phyloP scores from a whole-genome alignment of 2,113 vertebrate species.

The Atlantisia rogersi region DNA sequence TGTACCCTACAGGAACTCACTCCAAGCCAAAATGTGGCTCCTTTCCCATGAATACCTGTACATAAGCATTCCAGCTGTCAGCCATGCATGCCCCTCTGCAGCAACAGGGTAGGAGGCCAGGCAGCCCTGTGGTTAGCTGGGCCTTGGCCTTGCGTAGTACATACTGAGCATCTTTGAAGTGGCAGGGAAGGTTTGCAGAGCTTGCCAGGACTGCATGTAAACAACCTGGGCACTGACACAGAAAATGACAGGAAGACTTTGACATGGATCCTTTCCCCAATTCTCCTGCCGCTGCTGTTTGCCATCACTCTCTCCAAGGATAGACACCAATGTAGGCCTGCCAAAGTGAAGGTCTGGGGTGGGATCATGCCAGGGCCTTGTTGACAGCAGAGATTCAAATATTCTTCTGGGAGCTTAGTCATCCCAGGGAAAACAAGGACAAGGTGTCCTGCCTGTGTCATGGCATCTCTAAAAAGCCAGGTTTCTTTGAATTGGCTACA shows the following conservation, averaged over 20 bases:
- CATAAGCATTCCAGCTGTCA: background rate
- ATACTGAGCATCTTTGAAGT: background rate
- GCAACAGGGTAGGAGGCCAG: background rate
- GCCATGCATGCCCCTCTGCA: background rate
- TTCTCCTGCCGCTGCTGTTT: background rate
- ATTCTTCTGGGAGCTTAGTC: background rate
- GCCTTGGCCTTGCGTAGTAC: background rate
- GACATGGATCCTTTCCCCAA: background rate
- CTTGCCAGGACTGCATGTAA: background rate
- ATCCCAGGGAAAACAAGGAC: background rate
- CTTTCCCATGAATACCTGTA: background rate
- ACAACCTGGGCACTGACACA: background rate
- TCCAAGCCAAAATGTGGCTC: background rate
- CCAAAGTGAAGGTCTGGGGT: background rate
- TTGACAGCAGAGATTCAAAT: background rate
- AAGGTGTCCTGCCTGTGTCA: background rate
- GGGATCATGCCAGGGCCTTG: background rate
- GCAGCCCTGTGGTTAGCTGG: background rate
- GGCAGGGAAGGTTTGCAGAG: background rate
- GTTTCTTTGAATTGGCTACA: fast-evolving
- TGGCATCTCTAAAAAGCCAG: background rate
- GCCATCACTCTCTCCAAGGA: fast-evolving
- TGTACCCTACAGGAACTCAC: background rate
- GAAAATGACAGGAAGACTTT: background rate
- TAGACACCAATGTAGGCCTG: background rate